Percentiles rank a stretch among this genome's conserved stretches.
Evolutionary conservation across 2,797 vertebrate species (phyloP).

Genomic region (Pogoniulus pusillus): DNA sequence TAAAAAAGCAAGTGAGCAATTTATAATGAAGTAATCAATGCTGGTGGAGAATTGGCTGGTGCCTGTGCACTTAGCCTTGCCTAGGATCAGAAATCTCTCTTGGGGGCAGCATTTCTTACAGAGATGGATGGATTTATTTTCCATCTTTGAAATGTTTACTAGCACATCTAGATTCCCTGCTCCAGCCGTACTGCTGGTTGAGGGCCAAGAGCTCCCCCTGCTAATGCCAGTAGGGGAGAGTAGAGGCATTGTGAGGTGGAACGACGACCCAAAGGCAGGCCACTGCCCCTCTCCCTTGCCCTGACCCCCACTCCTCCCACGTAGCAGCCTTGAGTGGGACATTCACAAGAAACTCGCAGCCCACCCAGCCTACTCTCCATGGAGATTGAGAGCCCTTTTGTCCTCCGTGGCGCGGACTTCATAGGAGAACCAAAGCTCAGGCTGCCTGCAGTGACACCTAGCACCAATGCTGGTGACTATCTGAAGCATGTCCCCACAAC

Average conservation of each 20-base stretch:
- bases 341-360: neutral
- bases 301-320: too few species aligned
- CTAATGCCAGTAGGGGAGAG: neutral
- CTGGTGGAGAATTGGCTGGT: conserved; percentile 16
- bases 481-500: neutral
- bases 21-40: conserved; percentile 64
- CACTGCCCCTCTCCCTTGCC: neutral
- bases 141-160: conserved; percentile 33
- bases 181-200: neutral
- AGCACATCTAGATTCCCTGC: neutral
- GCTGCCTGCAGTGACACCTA: neutral
- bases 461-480: neutral
- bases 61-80: conserved; percentile 48
- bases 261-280: neutral
- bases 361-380: neutral
- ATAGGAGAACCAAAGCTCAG: neutral
- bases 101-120: conserved; percentile 67
- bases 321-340: neutral
- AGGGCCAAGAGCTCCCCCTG: neutral
- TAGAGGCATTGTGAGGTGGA: accelerated
- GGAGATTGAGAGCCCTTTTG: neutral
- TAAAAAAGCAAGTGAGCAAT: conserved; percentile 53
- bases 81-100: conserved; percentile 67
- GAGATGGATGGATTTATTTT: conserved; percentile 65
- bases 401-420: neutral